A percentile compares a stretch with the other conserved stretches of the same genome.
Conservation (phyloP, 2,797 vertebrate genomes). For the Lutjanus campechanus region DNA sequence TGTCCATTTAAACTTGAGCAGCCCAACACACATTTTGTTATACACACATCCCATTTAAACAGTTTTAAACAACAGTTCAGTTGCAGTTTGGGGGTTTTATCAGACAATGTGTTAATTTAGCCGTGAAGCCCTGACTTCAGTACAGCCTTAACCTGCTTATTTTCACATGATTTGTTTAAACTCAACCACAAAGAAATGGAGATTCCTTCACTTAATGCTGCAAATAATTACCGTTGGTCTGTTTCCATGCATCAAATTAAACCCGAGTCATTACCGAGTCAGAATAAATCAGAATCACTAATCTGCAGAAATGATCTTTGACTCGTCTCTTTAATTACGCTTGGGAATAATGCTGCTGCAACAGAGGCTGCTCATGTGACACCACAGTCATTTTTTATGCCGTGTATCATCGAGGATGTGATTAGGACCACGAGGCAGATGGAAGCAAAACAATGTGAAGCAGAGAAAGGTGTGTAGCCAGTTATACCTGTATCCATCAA, state of each 20-base stretch:
- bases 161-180: neutral
- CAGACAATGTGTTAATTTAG: conserved; percentile 41
- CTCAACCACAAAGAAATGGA: conserved; percentile 9
- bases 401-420: conserved; percentile 35
- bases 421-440: conserved; percentile 34
- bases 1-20: conserved; percentile 24
- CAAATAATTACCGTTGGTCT: conserved; percentile 44
- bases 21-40: conserved; percentile 21
- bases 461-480: conserved; percentile 3
- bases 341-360: conserved; percentile 33
- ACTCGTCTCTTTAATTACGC: conserved; percentile 65
- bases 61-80: conserved; percentile 52
- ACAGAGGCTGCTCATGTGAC: conserved; percentile 34
- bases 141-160: conserved; percentile 12
- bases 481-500: conserved; percentile 1
- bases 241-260: conserved; percentile 29
- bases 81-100: conserved; percentile 44
- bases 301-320: conserved; percentile 57
- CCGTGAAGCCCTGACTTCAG: conserved; percentile 1
- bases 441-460: conserved; percentile 21
- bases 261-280: conserved; percentile 40
- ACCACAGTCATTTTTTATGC: conserved; percentile 26
- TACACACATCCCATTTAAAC: conserved; percentile 50
- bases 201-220: conserved; percentile 35
- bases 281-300: conserved; percentile 50